A percentile compares a stretch with the other conserved stretches of the same genome.
These are phyloP conservation scores for Sphinx pinastri DNA, from an alignment of 2,888 invertebrate genomes.

Conservation along the genomic window DNA sequence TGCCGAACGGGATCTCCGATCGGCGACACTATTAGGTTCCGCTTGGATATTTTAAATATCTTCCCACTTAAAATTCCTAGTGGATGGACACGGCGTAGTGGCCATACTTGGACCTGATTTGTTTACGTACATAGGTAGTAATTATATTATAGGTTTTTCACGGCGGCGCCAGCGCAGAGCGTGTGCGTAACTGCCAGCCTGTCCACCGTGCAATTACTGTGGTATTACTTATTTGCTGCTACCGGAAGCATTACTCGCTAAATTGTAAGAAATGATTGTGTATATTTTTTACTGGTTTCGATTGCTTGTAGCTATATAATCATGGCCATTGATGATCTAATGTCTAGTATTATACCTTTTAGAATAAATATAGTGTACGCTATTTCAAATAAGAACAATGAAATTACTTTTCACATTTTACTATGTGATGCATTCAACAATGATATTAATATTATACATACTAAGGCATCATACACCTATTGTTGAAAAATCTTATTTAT, in stretches of 20 bases:
- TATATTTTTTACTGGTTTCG: conserved; percentile 34
- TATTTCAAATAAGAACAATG: neutral
- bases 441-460: no score
- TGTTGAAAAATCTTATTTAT: neutral
- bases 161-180: conserved; percentile 52
- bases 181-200: conserved; percentile 35
- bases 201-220: conserved; percentile 42
- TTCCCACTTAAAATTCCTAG: conserved; percentile 70
- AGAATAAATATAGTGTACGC: neutral
- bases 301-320: conserved; percentile 40
- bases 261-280: conserved; percentile 32
- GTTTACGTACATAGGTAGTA: conserved; percentile 58
- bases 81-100: conserved; percentile 48
- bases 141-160: conserved; percentile 58
- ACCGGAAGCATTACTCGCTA: conserved; percentile 44
- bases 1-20: neutral
- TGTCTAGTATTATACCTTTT: conserved; percentile 27
- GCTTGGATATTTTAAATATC: conserved; percentile 33
- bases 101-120: conserved; percentile 60
- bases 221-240: conserved; percentile 39
- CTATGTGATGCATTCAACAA: no score
- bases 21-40: conserved; percentile 2
- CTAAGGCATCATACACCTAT: no score
- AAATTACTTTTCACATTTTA: no score
- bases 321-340: conserved; percentile 30